These are phyloP conservation scores for Lasius platythorax DNA, from an alignment of 2,888 invertebrate genomes.

Conservation along the genomic window DNA sequence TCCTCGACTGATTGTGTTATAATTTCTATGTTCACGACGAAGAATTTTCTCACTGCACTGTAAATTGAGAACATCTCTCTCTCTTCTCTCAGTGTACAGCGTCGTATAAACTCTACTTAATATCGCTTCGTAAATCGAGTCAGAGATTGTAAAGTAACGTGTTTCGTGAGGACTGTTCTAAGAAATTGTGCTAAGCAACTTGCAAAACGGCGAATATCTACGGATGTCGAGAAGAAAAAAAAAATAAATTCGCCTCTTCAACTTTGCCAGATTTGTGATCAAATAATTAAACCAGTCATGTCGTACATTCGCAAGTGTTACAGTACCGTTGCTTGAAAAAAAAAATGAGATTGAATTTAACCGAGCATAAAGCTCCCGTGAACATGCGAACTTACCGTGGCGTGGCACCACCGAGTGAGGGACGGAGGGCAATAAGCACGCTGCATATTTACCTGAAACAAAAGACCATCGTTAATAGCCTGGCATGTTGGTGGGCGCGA, in stretches of 20 bases:
- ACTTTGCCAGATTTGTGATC: not conserved
- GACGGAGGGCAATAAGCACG: conserved; percentile 9
- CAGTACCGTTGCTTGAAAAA: not conserved
- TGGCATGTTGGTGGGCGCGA: conserved; percentile 39
- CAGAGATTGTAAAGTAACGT: conserved; percentile 24
- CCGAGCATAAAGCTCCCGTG: not conserved
- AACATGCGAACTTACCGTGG: conserved; percentile 58
- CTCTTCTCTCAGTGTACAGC: conserved; percentile 2
- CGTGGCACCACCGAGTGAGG: not conserved
- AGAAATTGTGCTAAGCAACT: not conserved
- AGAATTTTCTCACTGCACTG: conserved; percentile 6
- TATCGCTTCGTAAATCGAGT: conserved; percentile 62
- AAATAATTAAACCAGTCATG: not conserved
- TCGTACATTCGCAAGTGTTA: not conserved
- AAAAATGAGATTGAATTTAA: not conserved
- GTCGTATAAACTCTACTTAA: conserved; percentile 31
- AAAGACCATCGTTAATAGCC: conserved; percentile 50
- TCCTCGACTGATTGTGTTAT: conserved; percentile 59
- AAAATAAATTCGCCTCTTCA: not conserved
- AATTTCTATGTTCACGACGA: conserved; percentile 42
- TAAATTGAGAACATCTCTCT: conserved; percentile 47
- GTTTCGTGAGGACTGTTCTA: not conserved
- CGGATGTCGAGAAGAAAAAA: not conserved
- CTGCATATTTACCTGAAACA: conserved; percentile 72
- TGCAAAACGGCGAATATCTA: not conserved